Evolutionary conservation across 1,140 invertebrate genomes (phyloP), one percentile per base, ranked within the genome.

Genomic region (Aphidius gifuensis): DNA sequence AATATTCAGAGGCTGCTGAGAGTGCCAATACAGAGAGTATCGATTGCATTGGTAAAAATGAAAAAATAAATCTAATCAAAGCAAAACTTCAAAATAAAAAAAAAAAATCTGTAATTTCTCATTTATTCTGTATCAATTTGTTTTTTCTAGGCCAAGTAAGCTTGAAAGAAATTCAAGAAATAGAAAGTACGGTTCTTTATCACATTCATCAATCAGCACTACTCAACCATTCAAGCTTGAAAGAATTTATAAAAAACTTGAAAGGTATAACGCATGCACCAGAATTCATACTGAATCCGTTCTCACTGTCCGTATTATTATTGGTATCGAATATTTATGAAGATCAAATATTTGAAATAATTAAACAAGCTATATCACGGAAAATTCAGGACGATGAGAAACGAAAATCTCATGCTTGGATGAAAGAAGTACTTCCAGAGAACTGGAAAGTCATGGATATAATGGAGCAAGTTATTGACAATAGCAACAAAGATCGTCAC

Each of bases 111-210:
- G 16, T 16, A 16, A 16, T 16, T 16, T 16, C 16, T 16, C 16
- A 16, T 16, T 16, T 16, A 16, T 16, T 16, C 16, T 16, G 16
- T 16, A 16, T 16, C 16, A 16, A 16, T 16, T 16, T 16, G 16
- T 16, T 16, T 16, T 16, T 16, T 16, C 16, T 16, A 16, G 71
- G 75, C 71, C 69, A 66, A 9, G 1, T 75, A 1, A 72, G 60
- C 61, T 59, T 70, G 9, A 77, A 74, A 64, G 76, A 81, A 59
- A 60, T 81, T 38, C 70, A 74, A 66, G 73, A 82, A 58, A 68
- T 76, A 40, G 84, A 86, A 74, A 82, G 81, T 58, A 84, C 81
- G n/a, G 80, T 86, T 23, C 69, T 86, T 0, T 86, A 82, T 66
- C 80, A 86, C 54, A 83, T 86, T 42, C 79, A 83, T 65, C 79